Percentiles rank a stretch among this genome's conserved stretches.
phyloP scores from a whole-genome alignment of 2,797 vertebrate species.

The Typhlichthys eigenmanni region DNA sequence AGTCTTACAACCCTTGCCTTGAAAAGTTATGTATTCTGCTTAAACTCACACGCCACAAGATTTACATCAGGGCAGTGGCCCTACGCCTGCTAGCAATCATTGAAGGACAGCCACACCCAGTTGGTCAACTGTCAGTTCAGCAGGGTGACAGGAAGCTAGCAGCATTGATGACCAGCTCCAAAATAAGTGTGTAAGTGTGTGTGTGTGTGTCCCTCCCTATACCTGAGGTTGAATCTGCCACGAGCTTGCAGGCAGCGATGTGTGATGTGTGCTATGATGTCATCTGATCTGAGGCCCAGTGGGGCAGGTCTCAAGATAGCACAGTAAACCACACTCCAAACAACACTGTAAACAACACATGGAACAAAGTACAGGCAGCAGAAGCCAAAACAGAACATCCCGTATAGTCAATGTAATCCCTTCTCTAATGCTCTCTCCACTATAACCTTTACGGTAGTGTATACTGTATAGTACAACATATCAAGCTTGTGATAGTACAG shows the following conservation, averaged over 20 bases:
- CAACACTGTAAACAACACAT: conserved; percentile 49
- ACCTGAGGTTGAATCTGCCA: conserved; percentile 35
- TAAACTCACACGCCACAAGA: no score
- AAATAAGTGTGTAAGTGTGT: neutral
- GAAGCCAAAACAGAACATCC: neutral
- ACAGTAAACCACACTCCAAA: conserved; percentile 30
- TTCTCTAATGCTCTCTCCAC: no score
- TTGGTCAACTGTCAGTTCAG: conserved; percentile 26
- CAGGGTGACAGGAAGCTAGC: conserved; percentile 15
- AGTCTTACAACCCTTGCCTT: no score
- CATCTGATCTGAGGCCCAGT: conserved; percentile 31
- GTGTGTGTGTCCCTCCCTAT: conserved; percentile 20
- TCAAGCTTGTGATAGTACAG: no score
- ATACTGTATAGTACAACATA: no score
- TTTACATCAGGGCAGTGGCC: no score
- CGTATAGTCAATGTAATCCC: no score
- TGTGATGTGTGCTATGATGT: conserved; percentile 52
- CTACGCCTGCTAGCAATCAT: no score
- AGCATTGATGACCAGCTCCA: conserved; percentile 15
- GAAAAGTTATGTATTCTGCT: no score
- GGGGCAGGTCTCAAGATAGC: conserved; percentile 45
- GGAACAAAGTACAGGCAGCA: conserved; percentile 31
- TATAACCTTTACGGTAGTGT: no score
- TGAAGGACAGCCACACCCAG: neutral
- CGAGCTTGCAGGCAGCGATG: conserved; percentile 42